A percentile compares a stretch with the other conserved stretches of the same genome.
phyloP scores from a whole-genome alignment of 2,113 vertebrate genomes.

The Perca schrenkii region DNA sequence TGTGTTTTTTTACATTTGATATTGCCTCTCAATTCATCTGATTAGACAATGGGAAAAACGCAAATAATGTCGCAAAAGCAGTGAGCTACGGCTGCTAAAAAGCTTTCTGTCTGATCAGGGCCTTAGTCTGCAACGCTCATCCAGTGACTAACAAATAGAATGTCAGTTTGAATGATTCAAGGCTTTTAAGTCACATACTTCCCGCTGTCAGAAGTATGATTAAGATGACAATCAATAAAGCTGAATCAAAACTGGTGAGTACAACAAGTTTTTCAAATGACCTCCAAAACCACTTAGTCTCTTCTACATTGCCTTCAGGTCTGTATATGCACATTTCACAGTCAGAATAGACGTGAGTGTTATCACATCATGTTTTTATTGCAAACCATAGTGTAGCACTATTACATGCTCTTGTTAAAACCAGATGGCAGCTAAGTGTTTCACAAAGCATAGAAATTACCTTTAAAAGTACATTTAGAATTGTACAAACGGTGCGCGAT shows the following conservation, averaged over 20 bases:
- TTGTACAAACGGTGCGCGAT: background rate
- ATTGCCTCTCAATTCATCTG: too few species aligned
- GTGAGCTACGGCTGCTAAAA: too few species aligned
- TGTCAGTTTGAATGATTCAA: background rate
- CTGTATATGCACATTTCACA: background rate
- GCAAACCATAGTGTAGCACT: background rate
- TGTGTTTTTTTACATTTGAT: background rate
- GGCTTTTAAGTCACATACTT: background rate
- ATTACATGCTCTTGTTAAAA: background rate
- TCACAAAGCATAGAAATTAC: background rate
- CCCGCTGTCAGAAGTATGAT: constrained; percentile 11
- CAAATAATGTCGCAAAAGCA: too few species aligned
- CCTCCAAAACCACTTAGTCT: constrained; percentile 26
- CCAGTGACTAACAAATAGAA: background rate
- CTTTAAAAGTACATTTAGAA: background rate
- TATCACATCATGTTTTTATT: background rate
- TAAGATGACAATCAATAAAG: constrained; percentile 11
- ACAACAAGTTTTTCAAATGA: constrained; percentile 24
- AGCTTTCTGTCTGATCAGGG: too few species aligned
- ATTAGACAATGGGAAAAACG: too few species aligned
- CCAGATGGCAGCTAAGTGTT: background rate
- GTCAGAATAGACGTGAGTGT: background rate
- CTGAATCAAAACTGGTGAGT: constrained; percentile 25
- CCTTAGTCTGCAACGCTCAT: background rate
- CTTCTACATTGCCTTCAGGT: background rate